Base-by-base conservation (phyloP, 2,888 invertebrate species). In the Plagiodera versicolora region DNA sequence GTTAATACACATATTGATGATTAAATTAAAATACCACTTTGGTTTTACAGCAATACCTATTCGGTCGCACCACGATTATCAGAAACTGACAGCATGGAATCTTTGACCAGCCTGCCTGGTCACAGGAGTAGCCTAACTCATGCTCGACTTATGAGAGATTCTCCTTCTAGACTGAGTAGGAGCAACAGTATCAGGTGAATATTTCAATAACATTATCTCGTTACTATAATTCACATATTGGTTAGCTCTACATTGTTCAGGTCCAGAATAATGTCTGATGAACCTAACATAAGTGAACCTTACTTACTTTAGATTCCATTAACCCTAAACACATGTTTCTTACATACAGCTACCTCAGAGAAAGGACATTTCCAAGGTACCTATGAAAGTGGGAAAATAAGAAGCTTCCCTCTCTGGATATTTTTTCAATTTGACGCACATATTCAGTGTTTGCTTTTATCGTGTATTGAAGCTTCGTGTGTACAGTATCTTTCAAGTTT, bases 291-390 rank as follows among this genome's bases (percentile, higher is more conserved):
- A 47, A 14, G 0, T 24, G 24, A 24, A 24, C 6, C 24, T 58
- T 28, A 32, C 24, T 19, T 35, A 14, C 20, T 47, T 47, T 28
- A 24, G 9, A 56, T 18, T n/a, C 35, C 44, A 49, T 55, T 49
- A 50, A 28, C 30, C 56, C 45, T 58, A 63, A 55, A 50, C 17
- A 66, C 63, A 55, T 68, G 56, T 81, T 79, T 79, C 70, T 71
- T 71, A 63, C 66, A 70, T 70, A 66, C 81, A 92, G 93, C 91
- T 92, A 92, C 84, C 91, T 92, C 82, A 89, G 90, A 88, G 92
- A 92, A 87, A 87, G 93, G 91, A 93, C 93, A 73, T 93, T 92
- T 82, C 92, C 92, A 87, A 93, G 93, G 92, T 91, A 91, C 81
- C 86, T 8, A 32, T 32, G 14, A 82, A 74, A 67, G 65, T 66